Percentiles rank a stretch among this genome's conserved stretches.
Conservation (phyloP, 2,888 invertebrate species). For the Microdon myrmicae region DNA sequence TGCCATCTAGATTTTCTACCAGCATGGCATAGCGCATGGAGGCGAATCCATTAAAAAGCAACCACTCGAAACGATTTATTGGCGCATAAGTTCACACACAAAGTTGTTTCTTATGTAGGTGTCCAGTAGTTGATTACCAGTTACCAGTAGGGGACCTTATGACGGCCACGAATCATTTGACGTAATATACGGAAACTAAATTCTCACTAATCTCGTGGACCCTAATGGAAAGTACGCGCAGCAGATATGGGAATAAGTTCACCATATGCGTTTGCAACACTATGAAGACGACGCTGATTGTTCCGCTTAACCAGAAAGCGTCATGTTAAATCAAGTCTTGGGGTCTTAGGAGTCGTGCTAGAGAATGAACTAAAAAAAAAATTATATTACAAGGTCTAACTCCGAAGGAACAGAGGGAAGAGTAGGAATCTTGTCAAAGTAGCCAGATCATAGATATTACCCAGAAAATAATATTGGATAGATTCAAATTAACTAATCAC, state of each 20-base stretch:
- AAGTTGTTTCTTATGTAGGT: constrained; percentile 12
- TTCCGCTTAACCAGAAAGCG: constrained; percentile 30
- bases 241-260: constrained; percentile 24
- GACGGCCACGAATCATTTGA: constrained; percentile 46
- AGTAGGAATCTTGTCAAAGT: too few species aligned
- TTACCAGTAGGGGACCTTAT: constrained; percentile 15
- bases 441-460: too few species aligned
- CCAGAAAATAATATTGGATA: too few species aligned
- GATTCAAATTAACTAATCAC: too few species aligned
- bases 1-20: neutral
- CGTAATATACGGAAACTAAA: constrained; percentile 51
- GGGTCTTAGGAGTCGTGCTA: constrained; percentile 7
- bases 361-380: too few species aligned
- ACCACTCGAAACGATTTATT: constrained; percentile 51
- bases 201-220: constrained; percentile 33
- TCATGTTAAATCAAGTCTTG: constrained; percentile 19
- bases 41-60: constrained; percentile 52
- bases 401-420: too few species aligned
- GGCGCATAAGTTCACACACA: constrained; percentile 50
- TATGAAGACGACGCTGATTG: constrained; percentile 46
- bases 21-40: constrained; percentile 34
- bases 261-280: constrained; percentile 32
- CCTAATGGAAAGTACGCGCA: constrained; percentile 16
- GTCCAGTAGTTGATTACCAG: too few species aligned
- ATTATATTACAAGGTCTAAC: too few species aligned